Evolutionary conservation across 2,797 vertebrate species (phyloP).

Genomic region (Phoebastria nigripes): DNA sequence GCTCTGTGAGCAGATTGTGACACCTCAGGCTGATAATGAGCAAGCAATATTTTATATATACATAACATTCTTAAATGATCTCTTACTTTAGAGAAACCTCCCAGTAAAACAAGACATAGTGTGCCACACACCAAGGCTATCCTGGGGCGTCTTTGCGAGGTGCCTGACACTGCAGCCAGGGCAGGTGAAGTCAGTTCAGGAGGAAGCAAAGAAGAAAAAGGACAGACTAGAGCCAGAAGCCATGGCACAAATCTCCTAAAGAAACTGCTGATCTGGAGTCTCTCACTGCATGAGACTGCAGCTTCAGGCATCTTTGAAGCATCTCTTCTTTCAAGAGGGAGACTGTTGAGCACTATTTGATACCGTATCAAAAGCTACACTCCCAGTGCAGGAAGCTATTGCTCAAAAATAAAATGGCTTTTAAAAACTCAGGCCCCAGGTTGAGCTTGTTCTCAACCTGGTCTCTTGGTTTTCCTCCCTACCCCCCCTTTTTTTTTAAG

Average conservation of each 20-base stretch:
- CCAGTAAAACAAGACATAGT: neutral
- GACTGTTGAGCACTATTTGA: neutral
- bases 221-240: neutral
- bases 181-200: neutral
- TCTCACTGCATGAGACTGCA: neutral
- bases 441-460: neutral
- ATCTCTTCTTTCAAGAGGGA: neutral
- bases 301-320: conserved; percentile 25
- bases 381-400: neutral
- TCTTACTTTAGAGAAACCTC: neutral
- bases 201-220: neutral
- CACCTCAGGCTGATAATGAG: neutral
- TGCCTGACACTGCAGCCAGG: rapidly evolving
- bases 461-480: neutral
- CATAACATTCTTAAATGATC: neutral
- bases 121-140: neutral
- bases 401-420: neutral
- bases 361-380: neutral
- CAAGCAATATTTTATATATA: neutral
- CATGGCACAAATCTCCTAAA: neutral
- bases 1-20: neutral
- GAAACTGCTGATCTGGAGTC: neutral
- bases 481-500: rapidly evolving
- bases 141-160: neutral
- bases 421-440: neutral